Base-by-base conservation (phyloP, 2,888 invertebrate genomes). In the Orthosia incerta region DNA sequence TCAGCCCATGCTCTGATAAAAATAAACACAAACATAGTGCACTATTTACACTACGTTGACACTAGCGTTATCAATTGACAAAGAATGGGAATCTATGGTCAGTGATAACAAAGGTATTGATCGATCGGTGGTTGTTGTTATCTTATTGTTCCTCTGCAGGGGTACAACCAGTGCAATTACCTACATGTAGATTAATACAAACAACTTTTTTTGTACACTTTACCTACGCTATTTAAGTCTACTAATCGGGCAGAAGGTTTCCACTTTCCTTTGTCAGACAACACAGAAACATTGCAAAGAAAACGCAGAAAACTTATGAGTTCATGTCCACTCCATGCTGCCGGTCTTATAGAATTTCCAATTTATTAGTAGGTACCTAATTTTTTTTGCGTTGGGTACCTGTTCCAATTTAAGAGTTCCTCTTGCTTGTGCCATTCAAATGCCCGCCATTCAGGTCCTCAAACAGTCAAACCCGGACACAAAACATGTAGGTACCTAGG, bases 1-100 rank as follows among this genome's bases (percentile, higher is more conserved):
- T 85, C 87, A 82, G 50, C 45, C 45, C 55, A 64, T 59, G 46
- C 59, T 63, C 66, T 81, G 89, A 89, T 90, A 89, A 88, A 84
- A 86, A 85, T 83, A 85, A 82, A 88, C 73, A 89, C 84, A 87
- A 86, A 86, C 80, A 83, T 56, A 23, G 20, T 26, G 20, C 39
- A 71, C 23, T 59, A 46, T 59, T 69, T 57, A 80, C 63, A n/a
- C 15, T 63, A 51, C 45, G 50, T 57, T 68, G 45, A 31, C 55
- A 39, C 31, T 70, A 26, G 11, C 23, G 61, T 71, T 82, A 83
- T 83, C 82, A 76, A 48, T 75, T 45, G 23, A 63, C 64, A 72
- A 85, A 57, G n/a, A 53, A 61, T 48, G 26, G 16, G 18, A 53
- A 50, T 75, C 57, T 50, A 65, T 50, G 39, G 48, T 51, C 59